phyloP scores from a whole-genome alignment of 2,888 invertebrate genomes.

The Apamea crenata region DNA sequence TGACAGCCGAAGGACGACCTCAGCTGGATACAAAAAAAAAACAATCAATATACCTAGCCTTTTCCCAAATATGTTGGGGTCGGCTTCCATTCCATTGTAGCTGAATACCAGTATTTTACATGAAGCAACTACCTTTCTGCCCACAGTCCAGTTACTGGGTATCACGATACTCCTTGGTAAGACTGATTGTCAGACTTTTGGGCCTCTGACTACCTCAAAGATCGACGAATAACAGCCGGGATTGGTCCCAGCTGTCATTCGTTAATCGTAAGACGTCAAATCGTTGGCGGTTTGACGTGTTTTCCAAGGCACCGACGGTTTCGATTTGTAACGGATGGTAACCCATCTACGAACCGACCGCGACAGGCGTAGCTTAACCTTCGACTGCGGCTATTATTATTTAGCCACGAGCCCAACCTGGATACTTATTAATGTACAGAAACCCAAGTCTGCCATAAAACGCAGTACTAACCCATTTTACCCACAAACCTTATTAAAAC shows the following conservation, averaged over 20 bases:
- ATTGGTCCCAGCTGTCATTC: no score
- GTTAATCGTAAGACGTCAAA: no score
- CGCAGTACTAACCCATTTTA: slow-evolving; percentile 48
- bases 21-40: neutral
- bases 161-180: neutral
- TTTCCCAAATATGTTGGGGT: neutral
- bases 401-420: neutral
- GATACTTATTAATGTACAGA: neutral
- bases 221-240: neutral
- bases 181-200: neutral
- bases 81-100: no score
- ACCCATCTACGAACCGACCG: neutral
- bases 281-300: neutral
- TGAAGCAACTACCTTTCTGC: no score
- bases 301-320: neutral
- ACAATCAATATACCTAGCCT: neutral
- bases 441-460: slow-evolving; percentile 14
- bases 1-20: neutral
- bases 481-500: slow-evolving; percentile 35
- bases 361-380: neutral
- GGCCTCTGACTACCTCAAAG: no score
- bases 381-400: neutral
- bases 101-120: no score
- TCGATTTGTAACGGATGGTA: no score
- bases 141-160: no score